Evolutionary conservation across 2,797 vertebrate species (phyloP).

Genomic region (Euphonia xanthogaster): DNA sequence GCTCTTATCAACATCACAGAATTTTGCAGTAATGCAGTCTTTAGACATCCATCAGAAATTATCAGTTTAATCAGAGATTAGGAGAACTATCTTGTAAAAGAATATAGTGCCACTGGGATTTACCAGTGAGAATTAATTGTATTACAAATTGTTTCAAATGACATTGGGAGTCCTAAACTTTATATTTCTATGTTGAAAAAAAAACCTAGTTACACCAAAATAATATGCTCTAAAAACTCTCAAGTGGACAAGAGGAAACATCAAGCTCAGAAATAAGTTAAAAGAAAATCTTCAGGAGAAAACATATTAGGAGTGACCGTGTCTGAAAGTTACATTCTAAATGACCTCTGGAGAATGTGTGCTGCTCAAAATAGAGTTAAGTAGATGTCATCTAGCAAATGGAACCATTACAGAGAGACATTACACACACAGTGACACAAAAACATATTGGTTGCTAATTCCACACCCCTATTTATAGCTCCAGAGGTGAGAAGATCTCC

Average conservation of each 20-base stretch:
- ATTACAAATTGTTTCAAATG: not conserved
- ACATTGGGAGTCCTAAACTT: not conserved
- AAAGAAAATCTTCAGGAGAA: not conserved
- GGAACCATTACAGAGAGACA: not conserved
- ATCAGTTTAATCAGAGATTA: constrained; percentile 24
- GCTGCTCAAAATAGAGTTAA: not conserved
- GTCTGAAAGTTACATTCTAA: not conserved
- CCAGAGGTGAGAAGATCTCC: constrained; percentile 1
- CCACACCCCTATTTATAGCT: not conserved
- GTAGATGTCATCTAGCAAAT: not conserved
- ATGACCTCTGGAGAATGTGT: not conserved
- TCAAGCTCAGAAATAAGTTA: not conserved
- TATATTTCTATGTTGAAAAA: not conserved
- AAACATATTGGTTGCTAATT: not conserved
- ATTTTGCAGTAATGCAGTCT: not conserved
- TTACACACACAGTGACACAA: not conserved
- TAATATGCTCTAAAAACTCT: not conserved
- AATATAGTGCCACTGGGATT: not conserved
- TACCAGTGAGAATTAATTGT: not conserved
- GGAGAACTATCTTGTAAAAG: not conserved
- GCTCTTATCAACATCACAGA: not conserved
- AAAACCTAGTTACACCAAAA: not conserved
- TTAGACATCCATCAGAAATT: constrained; percentile 6
- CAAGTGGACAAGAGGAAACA: not conserved
- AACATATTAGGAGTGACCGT: not conserved